Conservation (phyloP, 2,797 vertebrate species). For the Ara ararauna region DNA sequence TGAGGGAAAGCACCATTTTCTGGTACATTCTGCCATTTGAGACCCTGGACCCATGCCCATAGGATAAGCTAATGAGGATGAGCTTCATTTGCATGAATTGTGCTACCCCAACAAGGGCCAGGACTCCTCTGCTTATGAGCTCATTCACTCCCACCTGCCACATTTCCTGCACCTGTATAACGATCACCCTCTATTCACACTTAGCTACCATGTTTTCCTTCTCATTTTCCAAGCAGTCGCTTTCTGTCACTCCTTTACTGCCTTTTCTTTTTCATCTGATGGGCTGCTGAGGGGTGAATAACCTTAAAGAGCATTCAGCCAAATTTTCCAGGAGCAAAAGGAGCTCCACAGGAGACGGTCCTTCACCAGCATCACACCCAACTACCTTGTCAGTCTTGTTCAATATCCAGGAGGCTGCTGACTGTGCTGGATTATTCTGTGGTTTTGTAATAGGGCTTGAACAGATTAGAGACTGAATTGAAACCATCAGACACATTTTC, state of each 20-base stretch:
- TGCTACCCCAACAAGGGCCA: neutral
- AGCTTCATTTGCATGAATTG: neutral
- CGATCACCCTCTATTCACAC: neutral
- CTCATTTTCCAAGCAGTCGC: neutral
- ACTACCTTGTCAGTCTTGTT: neutral
- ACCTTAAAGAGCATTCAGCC: neutral
- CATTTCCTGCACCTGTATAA: neutral
- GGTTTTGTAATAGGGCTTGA: neutral
- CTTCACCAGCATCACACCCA: neutral
- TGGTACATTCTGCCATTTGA: rapidly evolving
- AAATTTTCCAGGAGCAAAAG: neutral
- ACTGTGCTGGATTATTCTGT: neutral
- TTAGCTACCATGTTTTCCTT: neutral
- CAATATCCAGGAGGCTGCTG: neutral
- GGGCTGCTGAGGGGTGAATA: neutral
- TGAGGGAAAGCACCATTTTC: neutral
- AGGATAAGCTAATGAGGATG: neutral
- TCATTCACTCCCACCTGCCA: neutral
- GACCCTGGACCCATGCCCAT: neutral
- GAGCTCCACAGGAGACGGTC: neutral
- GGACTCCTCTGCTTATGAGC: neutral
- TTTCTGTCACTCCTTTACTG: neutral
- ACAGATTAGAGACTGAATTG: neutral
- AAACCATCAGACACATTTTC: neutral
- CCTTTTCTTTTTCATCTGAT: neutral